phyloP scores from a whole-genome alignment of 1,140 invertebrate genomes.

The Brachionus rubens region DNA sequence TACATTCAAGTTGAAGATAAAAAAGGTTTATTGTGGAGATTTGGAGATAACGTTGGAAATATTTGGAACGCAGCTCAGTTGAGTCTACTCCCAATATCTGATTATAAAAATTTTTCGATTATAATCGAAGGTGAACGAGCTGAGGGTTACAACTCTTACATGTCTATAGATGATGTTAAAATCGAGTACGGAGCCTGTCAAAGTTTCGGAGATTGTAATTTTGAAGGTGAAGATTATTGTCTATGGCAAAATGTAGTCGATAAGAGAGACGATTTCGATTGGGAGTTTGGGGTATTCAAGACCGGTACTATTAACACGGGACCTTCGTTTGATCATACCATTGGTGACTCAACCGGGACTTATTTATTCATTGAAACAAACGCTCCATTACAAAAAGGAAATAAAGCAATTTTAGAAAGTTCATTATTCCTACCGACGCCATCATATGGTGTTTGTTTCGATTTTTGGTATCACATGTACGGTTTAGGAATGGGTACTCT shows the following conservation, averaged over 20 bases:
- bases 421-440: constrained; percentile 21
- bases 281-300: constrained; percentile 51
- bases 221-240: constrained; percentile 64
- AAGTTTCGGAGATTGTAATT: constrained; percentile 49
- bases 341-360: constrained; percentile 52
- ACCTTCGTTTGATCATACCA: constrained; percentile 59
- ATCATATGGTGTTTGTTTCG: constrained; percentile 49
- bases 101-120: constrained; percentile 47
- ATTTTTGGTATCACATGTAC: constrained; percentile 59
- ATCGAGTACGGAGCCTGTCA: constrained; percentile 39
- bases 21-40: constrained; percentile 39
- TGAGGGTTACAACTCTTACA: constrained; percentile 50
- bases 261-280: constrained; percentile 55
- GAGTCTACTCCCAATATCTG: not conserved
- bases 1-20: constrained; percentile 17
- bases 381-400: not conserved
- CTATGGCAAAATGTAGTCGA: constrained; percentile 48
- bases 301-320: constrained; percentile 51
- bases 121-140: constrained; percentile 52
- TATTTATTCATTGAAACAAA: constrained; percentile 55
- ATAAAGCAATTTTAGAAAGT: constrained; percentile 27
- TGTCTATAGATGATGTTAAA: constrained; percentile 35
- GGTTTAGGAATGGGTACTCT: constrained; percentile 48
- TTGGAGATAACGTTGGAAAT: constrained; percentile 40
- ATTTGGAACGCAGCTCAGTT: constrained; percentile 39